Percentiles rank a stretch among this genome's conserved stretches.
phyloP scores from a whole-genome alignment of 1,140 invertebrate species.

The Cydia fagiglandana region DNA sequence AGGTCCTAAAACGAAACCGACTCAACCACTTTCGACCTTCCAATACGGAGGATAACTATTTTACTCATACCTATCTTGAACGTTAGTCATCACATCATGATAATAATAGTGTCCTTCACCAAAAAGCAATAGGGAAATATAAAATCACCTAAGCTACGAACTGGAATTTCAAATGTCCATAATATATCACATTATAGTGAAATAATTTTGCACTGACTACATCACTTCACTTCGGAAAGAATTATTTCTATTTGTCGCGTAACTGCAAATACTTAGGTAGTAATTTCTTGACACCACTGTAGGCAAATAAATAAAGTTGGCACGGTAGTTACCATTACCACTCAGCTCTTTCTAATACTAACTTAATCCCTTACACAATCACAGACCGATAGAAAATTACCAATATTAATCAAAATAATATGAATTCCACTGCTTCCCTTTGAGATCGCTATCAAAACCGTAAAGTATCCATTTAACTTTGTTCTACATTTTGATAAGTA shows the following conservation, averaged over 20 bases:
- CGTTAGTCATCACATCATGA: too few species aligned
- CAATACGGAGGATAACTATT: too few species aligned
- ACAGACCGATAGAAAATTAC: constrained; percentile 29
- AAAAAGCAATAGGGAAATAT: too few species aligned
- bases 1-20: too few species aligned
- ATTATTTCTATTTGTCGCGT: constrained; percentile 23
- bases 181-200: background rate
- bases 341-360: background rate
- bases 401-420: constrained; percentile 30
- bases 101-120: too few species aligned
- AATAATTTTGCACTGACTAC: background rate
- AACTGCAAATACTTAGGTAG: constrained; percentile 2
- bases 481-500: constrained; percentile 25
- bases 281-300: constrained; percentile 22
- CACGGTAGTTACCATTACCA: constrained; percentile 17
- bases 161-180: background rate
- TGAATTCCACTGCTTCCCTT: constrained; percentile 25
- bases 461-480: constrained; percentile 30
- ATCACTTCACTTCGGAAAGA: background rate
- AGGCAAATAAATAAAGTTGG: constrained; percentile 27
- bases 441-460: constrained; percentile 25
- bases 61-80: too few species aligned
- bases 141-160: background rate
- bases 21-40: too few species aligned
- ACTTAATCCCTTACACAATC: constrained; percentile 20